Evolutionary conservation across 2,797 vertebrate species (phyloP).

Genomic region (Lithobates pipiens): DNA sequence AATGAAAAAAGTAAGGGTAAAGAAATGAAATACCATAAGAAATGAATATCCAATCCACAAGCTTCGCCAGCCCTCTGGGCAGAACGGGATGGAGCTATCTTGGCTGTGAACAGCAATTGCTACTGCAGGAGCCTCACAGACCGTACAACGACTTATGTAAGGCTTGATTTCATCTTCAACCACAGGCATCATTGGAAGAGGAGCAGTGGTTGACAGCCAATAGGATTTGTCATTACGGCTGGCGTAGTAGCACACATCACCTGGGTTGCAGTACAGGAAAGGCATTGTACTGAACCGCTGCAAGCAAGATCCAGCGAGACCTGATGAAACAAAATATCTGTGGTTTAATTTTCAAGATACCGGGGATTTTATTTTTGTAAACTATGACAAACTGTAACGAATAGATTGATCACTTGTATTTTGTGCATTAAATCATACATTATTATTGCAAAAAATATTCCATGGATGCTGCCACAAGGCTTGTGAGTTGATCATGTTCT

Average conservation of each 20-base stretch:
- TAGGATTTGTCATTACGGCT: conserved; percentile 98
- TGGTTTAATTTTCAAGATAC: not conserved
- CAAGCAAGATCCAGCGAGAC: conserved; percentile 94
- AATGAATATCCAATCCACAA: conserved; percentile 98
- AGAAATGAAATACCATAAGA: conserved; percentile 86
- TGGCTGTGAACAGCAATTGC: conserved; percentile 97
- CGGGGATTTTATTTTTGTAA: not conserved
- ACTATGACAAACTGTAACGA: not conserved
- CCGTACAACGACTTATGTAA: conserved; percentile 96
- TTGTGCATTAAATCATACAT: not conserved
- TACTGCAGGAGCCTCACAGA: conserved; percentile 94
- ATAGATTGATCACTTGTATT: not conserved
- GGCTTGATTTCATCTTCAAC: conserved; percentile 88
- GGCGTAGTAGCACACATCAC: conserved; percentile 94
- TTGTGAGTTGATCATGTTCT: not conserved
- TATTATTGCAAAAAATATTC: no score
- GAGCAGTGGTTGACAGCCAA: conserved; percentile 95
- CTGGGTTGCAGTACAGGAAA: conserved; percentile 97
- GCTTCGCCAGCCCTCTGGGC: conserved; percentile 93
- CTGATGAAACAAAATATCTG: conserved; percentile 69
- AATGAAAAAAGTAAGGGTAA: conserved; percentile 1
- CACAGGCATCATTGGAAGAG: conserved; percentile 98
- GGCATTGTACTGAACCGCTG: conserved; percentile 95
- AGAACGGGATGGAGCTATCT: conserved; percentile 91
- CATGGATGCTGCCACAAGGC: no score